Percentiles rank a stretch among this genome's conserved stretches.
Evolutionary conservation across 2,113 vertebrate genomes (phyloP).

Genomic region (Vicugna pacos): DNA sequence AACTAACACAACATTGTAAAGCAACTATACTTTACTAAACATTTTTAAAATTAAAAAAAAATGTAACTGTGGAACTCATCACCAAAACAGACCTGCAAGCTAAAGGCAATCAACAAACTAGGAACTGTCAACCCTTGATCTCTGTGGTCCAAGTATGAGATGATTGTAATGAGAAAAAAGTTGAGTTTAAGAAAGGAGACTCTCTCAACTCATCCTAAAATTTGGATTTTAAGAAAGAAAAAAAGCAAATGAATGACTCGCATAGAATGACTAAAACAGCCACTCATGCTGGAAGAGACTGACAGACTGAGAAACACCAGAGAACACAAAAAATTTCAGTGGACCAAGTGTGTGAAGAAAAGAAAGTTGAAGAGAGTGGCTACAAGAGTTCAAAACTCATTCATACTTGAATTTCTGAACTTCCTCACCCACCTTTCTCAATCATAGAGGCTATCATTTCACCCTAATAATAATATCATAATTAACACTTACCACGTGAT

Average conservation of each 20-base stretch:
- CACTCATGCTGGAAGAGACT: neutral
- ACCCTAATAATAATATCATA: neutral
- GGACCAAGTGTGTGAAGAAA: neutral
- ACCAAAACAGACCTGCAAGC: neutral
- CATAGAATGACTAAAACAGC: neutral
- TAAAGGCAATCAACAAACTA: neutral
- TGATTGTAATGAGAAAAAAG: neutral
- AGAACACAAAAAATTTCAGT: too few species aligned
- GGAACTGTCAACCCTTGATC: neutral
- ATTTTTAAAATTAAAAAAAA: neutral
- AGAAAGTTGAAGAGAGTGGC: neutral
- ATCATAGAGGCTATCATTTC: neutral
- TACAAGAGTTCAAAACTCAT: neutral
- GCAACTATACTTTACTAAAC: too few species aligned
- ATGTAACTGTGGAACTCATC: neutral
- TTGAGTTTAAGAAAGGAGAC: neutral
- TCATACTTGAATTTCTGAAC: fast-evolving
- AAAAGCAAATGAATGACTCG: too few species aligned
- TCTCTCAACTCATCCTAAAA: neutral
- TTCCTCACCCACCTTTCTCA: too few species aligned
- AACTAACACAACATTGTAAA: too few species aligned
- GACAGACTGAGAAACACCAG: neutral
- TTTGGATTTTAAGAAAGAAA: neutral
- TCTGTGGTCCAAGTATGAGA: neutral
- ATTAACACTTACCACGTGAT: neutral